phyloP scores from a whole-genome alignment of 2,113 vertebrate species.

The Hydrochoerus hydrochaeris region DNA sequence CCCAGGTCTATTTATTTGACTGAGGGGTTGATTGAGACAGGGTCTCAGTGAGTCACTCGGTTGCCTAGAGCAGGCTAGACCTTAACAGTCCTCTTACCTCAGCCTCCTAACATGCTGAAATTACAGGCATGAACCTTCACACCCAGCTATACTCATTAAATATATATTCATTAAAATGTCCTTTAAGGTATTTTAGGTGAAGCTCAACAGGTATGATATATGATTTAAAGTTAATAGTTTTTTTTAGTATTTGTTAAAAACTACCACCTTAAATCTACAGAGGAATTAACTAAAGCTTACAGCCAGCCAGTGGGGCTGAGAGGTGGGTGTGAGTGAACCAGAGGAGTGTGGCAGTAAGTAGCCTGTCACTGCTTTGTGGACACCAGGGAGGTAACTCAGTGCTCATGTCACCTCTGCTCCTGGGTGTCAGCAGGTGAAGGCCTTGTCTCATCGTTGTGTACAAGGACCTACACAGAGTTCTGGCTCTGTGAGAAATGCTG shows the following conservation, averaged over 20 bases:
- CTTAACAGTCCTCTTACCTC: too few species aligned
- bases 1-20: background rate
- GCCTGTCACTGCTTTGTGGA: background rate
- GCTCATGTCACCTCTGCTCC: background rate
- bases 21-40: background rate
- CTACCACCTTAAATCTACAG: background rate
- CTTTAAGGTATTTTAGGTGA: background rate
- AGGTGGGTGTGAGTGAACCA: accelerated
- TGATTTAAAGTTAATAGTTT: background rate
- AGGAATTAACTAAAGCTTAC: background rate
- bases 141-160: background rate
- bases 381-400: background rate
- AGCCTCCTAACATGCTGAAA: background rate
- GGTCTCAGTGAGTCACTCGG: background rate
- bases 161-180: background rate
- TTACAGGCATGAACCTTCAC: background rate
- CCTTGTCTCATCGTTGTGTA: accelerated
- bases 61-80: background rate
- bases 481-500: accelerated
- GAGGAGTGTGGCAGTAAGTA: background rate
- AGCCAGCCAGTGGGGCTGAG: background rate
- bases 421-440: background rate
- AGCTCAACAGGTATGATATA: background rate
- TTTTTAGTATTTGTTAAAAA: background rate
- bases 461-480: background rate